Conservation (phyloP, 2,888 invertebrate species). For the Apamea crenata region DNA sequence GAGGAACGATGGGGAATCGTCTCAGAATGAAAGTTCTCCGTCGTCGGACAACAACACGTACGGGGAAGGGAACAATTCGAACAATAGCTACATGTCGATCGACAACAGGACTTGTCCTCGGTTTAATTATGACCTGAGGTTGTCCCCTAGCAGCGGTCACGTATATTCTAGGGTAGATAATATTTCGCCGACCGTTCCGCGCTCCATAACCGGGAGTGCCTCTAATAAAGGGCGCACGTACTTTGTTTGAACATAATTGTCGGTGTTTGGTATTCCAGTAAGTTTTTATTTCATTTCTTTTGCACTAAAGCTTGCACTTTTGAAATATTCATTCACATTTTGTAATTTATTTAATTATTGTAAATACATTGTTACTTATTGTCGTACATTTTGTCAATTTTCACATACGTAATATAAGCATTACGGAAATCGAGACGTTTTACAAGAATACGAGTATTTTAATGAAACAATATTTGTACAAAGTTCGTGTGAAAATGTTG, state of each 20-base stretch:
- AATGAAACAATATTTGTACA: slow-evolving; percentile 85
- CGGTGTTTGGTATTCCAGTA: slow-evolving; percentile 64
- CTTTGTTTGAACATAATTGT: slow-evolving; percentile 82
- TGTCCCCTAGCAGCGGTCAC: slow-evolving; percentile 89
- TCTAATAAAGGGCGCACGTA: slow-evolving; percentile 87
- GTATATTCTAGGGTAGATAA: slow-evolving; percentile 89
- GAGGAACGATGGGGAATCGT: slow-evolving; percentile 87
- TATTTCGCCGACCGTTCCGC: slow-evolving; percentile 86
- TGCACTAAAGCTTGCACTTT: slow-evolving; percentile 74
- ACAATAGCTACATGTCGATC: slow-evolving; percentile 93
- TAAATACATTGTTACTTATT: slow-evolving; percentile 77
- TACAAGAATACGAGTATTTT: slow-evolving; percentile 73
- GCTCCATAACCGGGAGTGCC: slow-evolving; percentile 80
- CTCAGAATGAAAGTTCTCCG: slow-evolving; percentile 91
- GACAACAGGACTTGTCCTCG: slow-evolving; percentile 90
- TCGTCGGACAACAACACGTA: slow-evolving; percentile 91
- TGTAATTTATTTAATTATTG: slow-evolving; percentile 70
- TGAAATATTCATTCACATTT: slow-evolving; percentile 67
- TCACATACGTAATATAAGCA: slow-evolving; percentile 85
- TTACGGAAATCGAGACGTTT: slow-evolving; percentile 71
- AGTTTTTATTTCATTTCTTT: slow-evolving; percentile 62
- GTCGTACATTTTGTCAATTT: slow-evolving; percentile 83
- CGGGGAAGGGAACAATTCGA: slow-evolving; percentile 92
- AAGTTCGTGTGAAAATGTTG: slow-evolving; percentile 84
- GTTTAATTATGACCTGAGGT: slow-evolving; percentile 90